Conservation (phyloP, 92 coral and sea anemone species). For the Heliopora coerulea region DNA sequence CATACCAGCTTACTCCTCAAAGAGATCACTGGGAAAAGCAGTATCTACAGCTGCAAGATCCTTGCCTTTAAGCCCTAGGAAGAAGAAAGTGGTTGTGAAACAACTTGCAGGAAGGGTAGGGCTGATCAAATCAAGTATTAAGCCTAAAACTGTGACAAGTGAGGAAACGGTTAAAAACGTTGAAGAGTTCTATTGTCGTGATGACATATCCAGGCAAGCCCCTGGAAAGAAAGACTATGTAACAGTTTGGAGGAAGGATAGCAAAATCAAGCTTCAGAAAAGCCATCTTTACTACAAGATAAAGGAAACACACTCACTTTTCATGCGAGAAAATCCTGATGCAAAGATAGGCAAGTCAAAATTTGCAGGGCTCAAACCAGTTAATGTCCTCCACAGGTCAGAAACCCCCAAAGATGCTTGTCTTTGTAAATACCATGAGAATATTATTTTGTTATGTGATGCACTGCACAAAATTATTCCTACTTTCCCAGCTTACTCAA, state of each 20-base stretch:
- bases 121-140: conserved; percentile 49
- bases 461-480: conserved; percentile 52
- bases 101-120: conserved; percentile 49
- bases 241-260: conserved; percentile 46
- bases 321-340: conserved; percentile 45
- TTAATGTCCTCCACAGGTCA: conserved; percentile 55
- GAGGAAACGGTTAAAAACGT: conserved; percentile 41
- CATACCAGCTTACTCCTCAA: conserved; percentile 42
- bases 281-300: conserved; percentile 51
- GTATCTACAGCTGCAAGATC: conserved; percentile 45
- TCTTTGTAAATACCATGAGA: conserved; percentile 53
- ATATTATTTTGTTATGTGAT: conserved; percentile 45
- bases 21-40: conserved; percentile 56
- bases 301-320: conserved; percentile 54
- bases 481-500: conserved; percentile 53
- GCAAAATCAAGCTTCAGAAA: conserved; percentile 60
- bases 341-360: too few species aligned
- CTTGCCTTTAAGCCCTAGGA: conserved; percentile 48
- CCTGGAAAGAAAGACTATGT: conserved; percentile 52
- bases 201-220: conserved; percentile 56
- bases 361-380: conserved; percentile 56
- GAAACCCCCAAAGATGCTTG: conserved; percentile 56
- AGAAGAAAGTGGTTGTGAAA: conserved; percentile 51
- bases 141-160: conserved; percentile 30
- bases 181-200: conserved; percentile 42